Percentiles rank a stretch among this genome's conserved stretches.
Evolutionary conservation across 2,888 invertebrate species (phyloP).

Genomic region (Tyria jacobaeae): DNA sequence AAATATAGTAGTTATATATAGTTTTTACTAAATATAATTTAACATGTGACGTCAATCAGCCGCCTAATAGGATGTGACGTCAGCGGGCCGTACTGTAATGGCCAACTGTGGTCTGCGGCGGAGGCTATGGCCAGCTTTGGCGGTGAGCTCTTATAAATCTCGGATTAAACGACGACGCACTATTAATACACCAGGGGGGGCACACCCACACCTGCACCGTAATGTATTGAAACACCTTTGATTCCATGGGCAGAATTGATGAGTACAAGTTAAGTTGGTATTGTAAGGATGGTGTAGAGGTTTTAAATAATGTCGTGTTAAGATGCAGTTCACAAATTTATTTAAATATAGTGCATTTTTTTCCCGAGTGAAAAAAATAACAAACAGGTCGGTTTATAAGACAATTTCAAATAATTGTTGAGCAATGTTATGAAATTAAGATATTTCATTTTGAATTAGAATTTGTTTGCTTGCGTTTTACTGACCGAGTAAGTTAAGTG

Average conservation of each 20-base stretch:
- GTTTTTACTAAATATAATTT: background rate
- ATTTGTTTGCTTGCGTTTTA: too few species aligned
- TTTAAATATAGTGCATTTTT: too few species aligned
- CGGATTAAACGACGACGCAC: background rate
- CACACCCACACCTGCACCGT: background rate
- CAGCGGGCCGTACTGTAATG: background rate
- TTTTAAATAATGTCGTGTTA: too few species aligned
- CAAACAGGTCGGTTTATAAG: too few species aligned
- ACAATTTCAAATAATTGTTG: too few species aligned
- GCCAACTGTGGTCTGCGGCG: background rate
- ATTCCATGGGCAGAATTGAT: too few species aligned
- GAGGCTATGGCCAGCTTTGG: background rate
- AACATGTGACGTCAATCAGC: background rate
- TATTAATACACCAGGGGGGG: background rate
- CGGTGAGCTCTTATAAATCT: background rate
- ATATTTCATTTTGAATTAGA: too few species aligned
- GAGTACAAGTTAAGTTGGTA: background rate
- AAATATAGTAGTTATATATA: too few species aligned
- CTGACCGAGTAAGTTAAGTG: too few species aligned
- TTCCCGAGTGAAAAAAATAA: too few species aligned
- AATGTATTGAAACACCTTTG: background rate
- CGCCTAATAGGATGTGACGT: background rate
- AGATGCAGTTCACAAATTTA: too few species aligned
- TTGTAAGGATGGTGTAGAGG: background rate
- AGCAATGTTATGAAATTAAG: too few species aligned